Conservation (phyloP, 1,140 invertebrate species). For the Akabosia matsudoensis region DNA sequence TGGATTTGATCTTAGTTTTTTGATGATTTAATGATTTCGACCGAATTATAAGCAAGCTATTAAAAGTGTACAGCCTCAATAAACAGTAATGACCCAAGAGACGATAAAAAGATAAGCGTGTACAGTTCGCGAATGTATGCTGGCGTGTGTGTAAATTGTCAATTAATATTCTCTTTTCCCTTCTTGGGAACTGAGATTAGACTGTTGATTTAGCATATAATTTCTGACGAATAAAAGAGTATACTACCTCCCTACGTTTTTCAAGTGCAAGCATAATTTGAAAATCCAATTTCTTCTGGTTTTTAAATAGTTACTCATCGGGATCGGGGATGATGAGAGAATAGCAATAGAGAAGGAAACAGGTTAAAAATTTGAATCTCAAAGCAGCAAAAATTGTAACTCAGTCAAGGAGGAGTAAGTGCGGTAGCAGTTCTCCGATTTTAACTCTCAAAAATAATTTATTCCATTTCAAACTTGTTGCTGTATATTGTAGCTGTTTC, state of each 20-base stretch:
- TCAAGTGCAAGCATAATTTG: not conserved
- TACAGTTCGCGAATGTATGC: not conserved
- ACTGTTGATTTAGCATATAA: not conserved
- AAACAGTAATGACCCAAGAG: not conserved
- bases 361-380: conserved; percentile 11
- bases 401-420: not conserved
- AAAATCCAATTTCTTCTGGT: not conserved
- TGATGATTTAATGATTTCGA: not conserved
- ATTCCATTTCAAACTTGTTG: conserved; percentile 23
- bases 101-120: not conserved
- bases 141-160: too few relatives aligned
- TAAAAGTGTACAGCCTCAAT: not conserved
- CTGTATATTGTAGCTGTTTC: too few relatives aligned
- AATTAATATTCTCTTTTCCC: not conserved
- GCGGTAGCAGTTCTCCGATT: conserved; percentile 5
- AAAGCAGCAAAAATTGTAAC: not conserved
- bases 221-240: not conserved
- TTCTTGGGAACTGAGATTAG: not conserved
- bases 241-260: not conserved
- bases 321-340: too few relatives aligned
- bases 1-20: too few relatives aligned
- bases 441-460: not conserved
- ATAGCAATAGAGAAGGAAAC: not conserved
- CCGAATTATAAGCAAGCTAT: not conserved
- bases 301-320: not conserved